A percentile compares a stretch with the other conserved stretches of the same genome.
Evolutionary conservation across 1,140 invertebrate genomes (phyloP).

Genomic region (Rhopalosiphum padi): DNA sequence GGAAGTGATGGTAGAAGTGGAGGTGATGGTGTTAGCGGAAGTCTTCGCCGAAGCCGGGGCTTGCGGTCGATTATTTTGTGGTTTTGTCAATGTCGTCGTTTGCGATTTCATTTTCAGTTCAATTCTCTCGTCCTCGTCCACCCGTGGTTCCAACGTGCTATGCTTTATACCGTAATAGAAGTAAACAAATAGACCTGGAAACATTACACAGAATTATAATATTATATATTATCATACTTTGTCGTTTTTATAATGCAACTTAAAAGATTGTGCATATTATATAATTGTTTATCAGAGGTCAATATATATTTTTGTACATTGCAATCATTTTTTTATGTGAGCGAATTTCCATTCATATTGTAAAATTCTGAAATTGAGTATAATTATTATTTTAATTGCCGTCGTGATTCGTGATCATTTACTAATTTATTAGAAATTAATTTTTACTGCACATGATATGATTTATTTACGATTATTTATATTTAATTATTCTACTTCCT

Average conservation of each 20-base stretch:
- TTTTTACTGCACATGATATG: not conserved
- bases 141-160: constrained; percentile 75
- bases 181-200: constrained; percentile 82
- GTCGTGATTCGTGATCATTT: not conserved
- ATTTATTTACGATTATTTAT: not conserved
- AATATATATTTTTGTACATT: not conserved
- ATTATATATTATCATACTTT: not conserved
- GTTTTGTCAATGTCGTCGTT: constrained; percentile 52
- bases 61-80: constrained; percentile 64
- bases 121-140: constrained; percentile 66
- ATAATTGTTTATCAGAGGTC: not conserved
- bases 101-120: constrained; percentile 61
- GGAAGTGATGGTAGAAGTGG: constrained; percentile 60
- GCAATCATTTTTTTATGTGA: not conserved
- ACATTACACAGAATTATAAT: not conserved
- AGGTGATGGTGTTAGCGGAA: not conserved
- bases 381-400: not conserved
- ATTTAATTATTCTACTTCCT: not conserved
- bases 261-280: too few relatives aligned
- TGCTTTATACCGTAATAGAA: constrained; percentile 92
- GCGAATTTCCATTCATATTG: not conserved
- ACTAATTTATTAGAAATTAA: not conserved
- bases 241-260: too few relatives aligned
- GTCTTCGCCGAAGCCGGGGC: constrained; percentile 40
- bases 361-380: not conserved